phyloP scores from a whole-genome alignment of 2,797 vertebrate species.

The Trichosurus vulpecula region DNA sequence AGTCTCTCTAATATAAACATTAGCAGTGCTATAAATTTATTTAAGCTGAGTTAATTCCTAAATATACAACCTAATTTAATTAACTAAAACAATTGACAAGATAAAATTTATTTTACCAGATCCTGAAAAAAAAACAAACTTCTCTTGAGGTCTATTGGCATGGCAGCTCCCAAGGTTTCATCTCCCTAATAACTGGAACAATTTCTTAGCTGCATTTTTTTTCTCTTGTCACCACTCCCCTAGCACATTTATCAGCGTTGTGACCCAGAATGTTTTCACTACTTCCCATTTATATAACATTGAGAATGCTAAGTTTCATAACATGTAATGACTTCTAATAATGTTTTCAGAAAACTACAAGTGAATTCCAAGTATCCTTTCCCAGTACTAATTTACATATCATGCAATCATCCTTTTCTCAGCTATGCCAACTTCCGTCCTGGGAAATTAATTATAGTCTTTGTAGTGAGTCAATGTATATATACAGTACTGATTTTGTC shows the following conservation, averaged over 20 bases:
- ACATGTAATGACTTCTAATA: slow-evolving; percentile 68
- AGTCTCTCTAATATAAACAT: background rate
- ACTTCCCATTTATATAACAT: slow-evolving; percentile 37
- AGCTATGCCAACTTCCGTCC: slow-evolving; percentile 29
- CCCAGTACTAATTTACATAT: slow-evolving; percentile 66
- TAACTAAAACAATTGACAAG: background rate
- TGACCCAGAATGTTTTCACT: slow-evolving; percentile 27
- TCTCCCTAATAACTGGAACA: slow-evolving; percentile 50
- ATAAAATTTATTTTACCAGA: background rate
- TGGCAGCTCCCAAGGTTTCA: background rate
- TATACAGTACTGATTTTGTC: background rate
- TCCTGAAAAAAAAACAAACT: background rate
- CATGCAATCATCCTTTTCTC: slow-evolving; percentile 48
- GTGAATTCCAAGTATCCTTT: slow-evolving; percentile 70
- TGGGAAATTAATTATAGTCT: slow-evolving; percentile 15
- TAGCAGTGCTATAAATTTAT: background rate
- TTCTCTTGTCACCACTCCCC: background rate
- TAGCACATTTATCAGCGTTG: background rate
- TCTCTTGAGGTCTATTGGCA: background rate
- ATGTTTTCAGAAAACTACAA: slow-evolving; percentile 59
- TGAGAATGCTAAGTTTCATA: slow-evolving; percentile 64
- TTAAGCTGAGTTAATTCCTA: background rate
- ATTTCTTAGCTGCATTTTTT: background rate
- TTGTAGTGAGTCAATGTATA: background rate
- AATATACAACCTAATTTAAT: background rate